These are phyloP conservation scores for Hydrophis major DNA, from an alignment of 2,797 vertebrate genomes.

Conservation along the genomic window DNA sequence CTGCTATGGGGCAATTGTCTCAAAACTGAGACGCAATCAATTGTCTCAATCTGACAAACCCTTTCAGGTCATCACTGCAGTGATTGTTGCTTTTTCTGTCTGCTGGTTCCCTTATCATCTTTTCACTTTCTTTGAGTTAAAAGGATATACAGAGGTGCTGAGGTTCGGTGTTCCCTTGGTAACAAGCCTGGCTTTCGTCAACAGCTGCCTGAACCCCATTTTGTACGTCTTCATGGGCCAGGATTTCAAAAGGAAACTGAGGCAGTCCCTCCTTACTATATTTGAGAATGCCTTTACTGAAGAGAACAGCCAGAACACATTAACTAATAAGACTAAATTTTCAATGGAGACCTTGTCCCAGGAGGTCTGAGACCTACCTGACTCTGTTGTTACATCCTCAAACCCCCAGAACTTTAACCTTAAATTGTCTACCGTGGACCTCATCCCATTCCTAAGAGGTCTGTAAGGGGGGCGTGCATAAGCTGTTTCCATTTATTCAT, in stretches of 20 bases:
- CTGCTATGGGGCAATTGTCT: slow-evolving; percentile 53
- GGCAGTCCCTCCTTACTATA: slow-evolving; percentile 51
- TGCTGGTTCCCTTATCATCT: slow-evolving; percentile 57
- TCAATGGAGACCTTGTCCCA: neutral
- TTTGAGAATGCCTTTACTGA: slow-evolving; percentile 67
- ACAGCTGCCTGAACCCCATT: slow-evolving; percentile 72
- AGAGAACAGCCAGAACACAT: slow-evolving; percentile 23
- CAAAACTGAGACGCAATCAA: slow-evolving; percentile 32
- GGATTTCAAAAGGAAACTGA: slow-evolving; percentile 67
- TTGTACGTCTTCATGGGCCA: slow-evolving; percentile 70
- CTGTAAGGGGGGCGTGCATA: too few relatives aligned
- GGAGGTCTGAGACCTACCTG: neutral
- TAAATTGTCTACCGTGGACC: too few relatives aligned
- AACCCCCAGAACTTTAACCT: too few relatives aligned
- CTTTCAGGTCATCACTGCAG: slow-evolving; percentile 43
- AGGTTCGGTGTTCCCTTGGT: slow-evolving; percentile 19
- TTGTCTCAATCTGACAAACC: slow-evolving; percentile 41
- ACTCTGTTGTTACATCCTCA: too few relatives aligned
- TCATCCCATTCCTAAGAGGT: neutral
- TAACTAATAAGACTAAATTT: neutral
- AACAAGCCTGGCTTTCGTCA: slow-evolving; percentile 40
- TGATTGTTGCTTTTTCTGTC: slow-evolving; percentile 51
- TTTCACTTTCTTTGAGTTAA: neutral
- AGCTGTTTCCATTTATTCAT: too few relatives aligned
- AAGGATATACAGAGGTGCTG: accelerated